Base-by-base conservation (phyloP, 64 coral and sea anemone genomes). In the Actinia equina region DNA sequence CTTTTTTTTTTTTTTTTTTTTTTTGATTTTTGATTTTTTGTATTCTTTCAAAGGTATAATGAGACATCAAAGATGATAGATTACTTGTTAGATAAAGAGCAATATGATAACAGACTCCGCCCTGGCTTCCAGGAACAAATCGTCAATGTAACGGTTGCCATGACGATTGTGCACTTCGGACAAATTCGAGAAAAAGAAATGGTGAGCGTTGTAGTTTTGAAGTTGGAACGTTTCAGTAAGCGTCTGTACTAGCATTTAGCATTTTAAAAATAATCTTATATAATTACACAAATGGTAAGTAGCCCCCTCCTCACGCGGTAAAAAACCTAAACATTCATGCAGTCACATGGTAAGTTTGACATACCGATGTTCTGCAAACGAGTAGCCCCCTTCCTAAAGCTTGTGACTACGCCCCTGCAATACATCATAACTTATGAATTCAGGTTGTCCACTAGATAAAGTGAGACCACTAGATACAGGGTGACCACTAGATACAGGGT, bases 31-130 rank as follows among this genome's bases (percentile, higher is more conserved):
- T 49, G 46, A 52, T 85, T 43, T 19, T 19, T 41, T 89, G 55
- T 15, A 15, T 65, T 17, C 43, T 3, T 57, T 14, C 13, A 12
- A 41, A 91, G 89, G 20, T 85, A 91, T 77, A 64, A 86, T 59
- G 7, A 77, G 17, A 54, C 89, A 7, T 86, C 53, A 59, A 37
- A 91, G 17, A 86, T 55, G 3, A 79, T 91, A 19, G 55, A 85
- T 51, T 78, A 77, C 49, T 54, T 91, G 41, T 91, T 91, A 53
- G 14, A 80, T 18, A 55, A 91, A 59, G 56, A 86, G 0, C 58
- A 25, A 30, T 91, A 91, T 49, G 89, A 91, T 44, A 85, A 81
- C 62, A 60, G 89, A 61, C 52, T 91, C 2, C 67, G 89, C 17
- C 89, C 89, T 23, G 26, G 17, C 13, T 17, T 10, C 14, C 83